Evolutionary conservation across 2,113 vertebrate species (phyloP).

Genomic region (Apodemus speciosus): DNA sequence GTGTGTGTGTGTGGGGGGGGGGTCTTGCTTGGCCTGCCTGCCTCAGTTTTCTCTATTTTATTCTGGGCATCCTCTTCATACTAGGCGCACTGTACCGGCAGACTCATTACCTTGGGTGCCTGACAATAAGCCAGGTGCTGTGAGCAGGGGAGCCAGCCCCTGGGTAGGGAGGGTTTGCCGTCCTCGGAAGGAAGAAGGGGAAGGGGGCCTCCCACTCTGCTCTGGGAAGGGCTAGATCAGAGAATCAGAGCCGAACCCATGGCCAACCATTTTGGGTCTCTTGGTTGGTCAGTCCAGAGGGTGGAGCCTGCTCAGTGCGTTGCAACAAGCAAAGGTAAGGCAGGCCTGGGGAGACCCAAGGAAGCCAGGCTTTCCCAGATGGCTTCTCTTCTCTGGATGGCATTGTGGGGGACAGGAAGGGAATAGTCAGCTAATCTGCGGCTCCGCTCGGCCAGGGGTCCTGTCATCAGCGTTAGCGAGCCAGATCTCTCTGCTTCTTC

Average conservation of each 20-base stretch:
- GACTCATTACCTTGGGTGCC: neutral
- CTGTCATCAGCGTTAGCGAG: neutral
- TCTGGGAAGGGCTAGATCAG: neutral
- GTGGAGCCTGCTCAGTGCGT: neutral
- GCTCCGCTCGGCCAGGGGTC: neutral
- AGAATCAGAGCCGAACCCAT: neutral
- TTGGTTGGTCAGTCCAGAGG: rapidly evolving
- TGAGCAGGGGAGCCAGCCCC: neutral
- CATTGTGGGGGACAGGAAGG: too few species aligned
- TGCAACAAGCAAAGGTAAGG: neutral
- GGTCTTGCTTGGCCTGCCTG: neutral
- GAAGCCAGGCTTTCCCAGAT: neutral
- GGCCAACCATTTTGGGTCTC: neutral
- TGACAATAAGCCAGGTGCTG: neutral
- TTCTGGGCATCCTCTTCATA: neutral
- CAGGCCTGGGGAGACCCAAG: neutral
- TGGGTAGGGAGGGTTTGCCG: too few species aligned
- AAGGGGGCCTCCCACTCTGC: neutral
- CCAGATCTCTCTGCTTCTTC: rapidly evolving
- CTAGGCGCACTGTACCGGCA: neutral
- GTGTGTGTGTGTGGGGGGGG: too few species aligned
- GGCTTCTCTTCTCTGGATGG: neutral
- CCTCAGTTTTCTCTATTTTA: neutral
- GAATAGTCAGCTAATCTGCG: rapidly evolving
- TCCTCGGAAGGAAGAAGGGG: neutral